phyloP scores from a whole-genome alignment of 2,888 invertebrate species.

The Drosophila seclusa region DNA sequence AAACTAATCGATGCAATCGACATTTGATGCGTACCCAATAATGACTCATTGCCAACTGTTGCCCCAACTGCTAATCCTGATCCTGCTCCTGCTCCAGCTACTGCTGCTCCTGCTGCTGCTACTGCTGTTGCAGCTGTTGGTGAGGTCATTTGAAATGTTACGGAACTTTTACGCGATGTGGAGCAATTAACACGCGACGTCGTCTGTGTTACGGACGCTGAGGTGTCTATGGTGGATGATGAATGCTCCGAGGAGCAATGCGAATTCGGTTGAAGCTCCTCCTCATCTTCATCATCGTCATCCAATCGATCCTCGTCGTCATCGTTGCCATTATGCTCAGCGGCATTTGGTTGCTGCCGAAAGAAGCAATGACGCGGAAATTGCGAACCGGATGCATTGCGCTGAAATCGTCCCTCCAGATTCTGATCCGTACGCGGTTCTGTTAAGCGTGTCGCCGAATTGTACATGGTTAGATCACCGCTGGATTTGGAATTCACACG shows the following conservation, averaged over 20 bases:
- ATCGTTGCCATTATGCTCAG: constrained; percentile 5
- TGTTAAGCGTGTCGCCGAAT: constrained; percentile 71
- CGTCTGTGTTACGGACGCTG: constrained; percentile 37
- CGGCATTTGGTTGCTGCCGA: constrained; percentile 61
- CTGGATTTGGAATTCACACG: constrained; percentile 84
- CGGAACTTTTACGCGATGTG: constrained; percentile 83
- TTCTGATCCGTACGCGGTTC: constrained; percentile 22
- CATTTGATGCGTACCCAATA: constrained; percentile 32
- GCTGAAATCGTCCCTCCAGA: constrained; percentile 75
- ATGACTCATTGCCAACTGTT: constrained; percentile 9
- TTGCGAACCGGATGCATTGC: constrained; percentile 84
- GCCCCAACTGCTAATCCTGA: constrained; percentile 33
- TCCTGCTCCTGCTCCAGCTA: constrained; percentile 30
- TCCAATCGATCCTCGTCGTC: constrained; percentile 6
- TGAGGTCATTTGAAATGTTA: constrained; percentile 81
- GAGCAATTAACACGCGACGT: constrained; percentile 47
- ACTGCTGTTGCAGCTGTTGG: constrained; percentile 35
- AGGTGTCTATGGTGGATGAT: constrained; percentile 59
- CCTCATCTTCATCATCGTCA: constrained; percentile 30
- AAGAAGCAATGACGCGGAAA: constrained; percentile 84
- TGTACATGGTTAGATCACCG: constrained; percentile 84
- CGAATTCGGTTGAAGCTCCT: constrained; percentile 42
- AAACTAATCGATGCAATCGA: constrained; percentile 78
- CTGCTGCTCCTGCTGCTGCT: constrained; percentile 34
- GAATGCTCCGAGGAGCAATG: constrained; percentile 79